These are phyloP conservation scores for Xenus cinereus DNA, from an alignment of 2,113 vertebrate genomes.

Conservation along the genomic window DNA sequence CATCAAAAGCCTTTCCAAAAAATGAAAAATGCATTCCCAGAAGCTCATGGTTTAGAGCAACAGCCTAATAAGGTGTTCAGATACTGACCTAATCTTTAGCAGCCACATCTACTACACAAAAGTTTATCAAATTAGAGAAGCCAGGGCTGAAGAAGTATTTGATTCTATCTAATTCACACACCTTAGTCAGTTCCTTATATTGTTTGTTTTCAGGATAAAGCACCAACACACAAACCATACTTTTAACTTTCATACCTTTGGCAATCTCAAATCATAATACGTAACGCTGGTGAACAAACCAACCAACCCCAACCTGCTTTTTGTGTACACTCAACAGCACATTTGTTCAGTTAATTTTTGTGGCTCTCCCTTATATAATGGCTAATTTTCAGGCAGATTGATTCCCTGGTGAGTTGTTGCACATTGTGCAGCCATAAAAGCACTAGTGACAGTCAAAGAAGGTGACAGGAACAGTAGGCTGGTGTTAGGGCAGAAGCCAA, in stretches of 20 bases:
- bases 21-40: slow-evolving; percentile 24
- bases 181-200: neutral
- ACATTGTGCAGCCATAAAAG: slow-evolving; percentile 59
- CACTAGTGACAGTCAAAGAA: slow-evolving; percentile 39
- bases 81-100: neutral
- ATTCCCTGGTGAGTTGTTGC: slow-evolving; percentile 50
- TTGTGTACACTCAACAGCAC: neutral
- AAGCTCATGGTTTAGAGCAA: slow-evolving; percentile 46
- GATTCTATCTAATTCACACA: neutral
- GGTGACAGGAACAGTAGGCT: slow-evolving; percentile 60
- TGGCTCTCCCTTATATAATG: slow-evolving; percentile 7
- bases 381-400: slow-evolving; percentile 40
- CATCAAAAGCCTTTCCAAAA: slow-evolving; percentile 43
- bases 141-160: neutral
- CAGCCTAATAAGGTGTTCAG: slow-evolving; percentile 27
- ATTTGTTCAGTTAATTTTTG: slow-evolving; percentile 15
- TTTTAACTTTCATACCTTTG: neutral
- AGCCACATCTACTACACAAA: neutral
- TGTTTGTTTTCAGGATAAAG: neutral
- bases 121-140: neutral
- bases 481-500: slow-evolving; percentile 61
- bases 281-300: neutral
- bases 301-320: neutral
- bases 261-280: neutral
- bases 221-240: neutral